phyloP scores from a whole-genome alignment of 2,113 vertebrate genomes.

The Phyllopteryx taeniolatus region DNA sequence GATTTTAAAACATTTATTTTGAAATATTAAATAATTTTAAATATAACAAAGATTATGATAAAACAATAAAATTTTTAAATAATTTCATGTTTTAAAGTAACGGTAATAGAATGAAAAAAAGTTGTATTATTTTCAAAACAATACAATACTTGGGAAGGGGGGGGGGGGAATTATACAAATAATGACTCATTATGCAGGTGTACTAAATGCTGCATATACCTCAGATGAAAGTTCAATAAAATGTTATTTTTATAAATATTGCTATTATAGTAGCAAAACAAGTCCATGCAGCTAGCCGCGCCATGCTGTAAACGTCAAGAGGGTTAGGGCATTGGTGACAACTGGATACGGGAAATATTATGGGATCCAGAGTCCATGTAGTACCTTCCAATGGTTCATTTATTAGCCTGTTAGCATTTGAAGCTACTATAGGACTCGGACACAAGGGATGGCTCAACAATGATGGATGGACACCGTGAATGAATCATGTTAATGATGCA shows the following conservation, averaged over 20 bases:
- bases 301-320: conserved; percentile 63
- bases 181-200: background rate
- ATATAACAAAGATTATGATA: no score
- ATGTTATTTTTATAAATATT: background rate
- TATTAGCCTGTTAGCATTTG: conserved; percentile 3
- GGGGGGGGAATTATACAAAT: no score
- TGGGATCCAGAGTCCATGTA: conserved; percentile 53
- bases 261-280: background rate
- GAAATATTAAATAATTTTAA: no score
- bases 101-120: no score
- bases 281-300: conserved; percentile 63
- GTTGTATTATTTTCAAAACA: no score
- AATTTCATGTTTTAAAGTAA: no score
- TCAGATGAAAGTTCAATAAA: background rate
- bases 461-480: conserved; percentile 12
- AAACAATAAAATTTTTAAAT: no score
- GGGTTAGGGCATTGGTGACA: conserved; percentile 33
- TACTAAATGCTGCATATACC: background rate
- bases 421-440: conserved; percentile 50
- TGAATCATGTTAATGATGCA: conserved; percentile 42
- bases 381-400: conserved; percentile 10
- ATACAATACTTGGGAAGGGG: no score
- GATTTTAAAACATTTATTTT: no score
- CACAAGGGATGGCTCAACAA: background rate
- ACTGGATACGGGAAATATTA: conserved; percentile 46